Evolutionary conservation across 23 tunicate genomes (phyloP).

Genomic region (Halocynthia aurantium): DNA sequence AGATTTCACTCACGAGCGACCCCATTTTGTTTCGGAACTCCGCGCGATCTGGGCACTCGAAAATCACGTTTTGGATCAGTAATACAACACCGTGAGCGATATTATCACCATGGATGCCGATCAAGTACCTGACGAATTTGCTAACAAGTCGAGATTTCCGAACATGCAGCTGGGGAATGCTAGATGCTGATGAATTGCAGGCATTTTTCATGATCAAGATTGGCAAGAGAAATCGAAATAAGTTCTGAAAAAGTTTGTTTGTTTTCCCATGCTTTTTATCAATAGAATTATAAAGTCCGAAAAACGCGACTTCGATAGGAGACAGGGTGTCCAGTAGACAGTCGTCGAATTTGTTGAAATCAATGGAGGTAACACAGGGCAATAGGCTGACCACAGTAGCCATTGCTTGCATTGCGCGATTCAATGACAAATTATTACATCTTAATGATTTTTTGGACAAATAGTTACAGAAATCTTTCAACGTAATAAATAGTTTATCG

Average conservation of each 20-base stretch:
- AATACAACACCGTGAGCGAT: slow-evolving; percentile 17
- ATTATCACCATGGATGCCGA: slow-evolving; percentile 29
- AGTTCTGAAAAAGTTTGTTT: slow-evolving; percentile 25
- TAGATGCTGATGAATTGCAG: slow-evolving; percentile 6
- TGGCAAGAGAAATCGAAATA: slow-evolving; percentile 54
- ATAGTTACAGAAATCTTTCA: slow-evolving; percentile 40
- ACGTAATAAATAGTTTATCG: slow-evolving; percentile 1
- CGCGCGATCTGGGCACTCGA: slow-evolving; percentile 73
- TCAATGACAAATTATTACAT: slow-evolving; percentile 20
- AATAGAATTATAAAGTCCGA: slow-evolving; percentile 19
- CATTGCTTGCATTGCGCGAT: slow-evolving; percentile 33
- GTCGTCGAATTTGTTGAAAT: not conserved
- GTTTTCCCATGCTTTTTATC: slow-evolving; percentile 31
- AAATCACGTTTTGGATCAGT: slow-evolving; percentile 51
- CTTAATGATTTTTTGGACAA: slow-evolving; percentile 29
- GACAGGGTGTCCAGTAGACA: too few species aligned
- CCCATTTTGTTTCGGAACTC: slow-evolving; percentile 56
- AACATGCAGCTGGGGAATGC: slow-evolving; percentile 22
- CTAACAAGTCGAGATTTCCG: slow-evolving; percentile 32
- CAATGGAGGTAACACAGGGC: not conserved
- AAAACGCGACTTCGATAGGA: not conserved
- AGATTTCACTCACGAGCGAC: slow-evolving; percentile 14
- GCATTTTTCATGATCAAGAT: slow-evolving; percentile 59
- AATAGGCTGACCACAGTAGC: slow-evolving; percentile 5
- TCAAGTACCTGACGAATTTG: slow-evolving; percentile 26